Evolutionary conservation across 2,888 invertebrate species (phyloP).

Genomic region (Phorcus lineatus): DNA sequence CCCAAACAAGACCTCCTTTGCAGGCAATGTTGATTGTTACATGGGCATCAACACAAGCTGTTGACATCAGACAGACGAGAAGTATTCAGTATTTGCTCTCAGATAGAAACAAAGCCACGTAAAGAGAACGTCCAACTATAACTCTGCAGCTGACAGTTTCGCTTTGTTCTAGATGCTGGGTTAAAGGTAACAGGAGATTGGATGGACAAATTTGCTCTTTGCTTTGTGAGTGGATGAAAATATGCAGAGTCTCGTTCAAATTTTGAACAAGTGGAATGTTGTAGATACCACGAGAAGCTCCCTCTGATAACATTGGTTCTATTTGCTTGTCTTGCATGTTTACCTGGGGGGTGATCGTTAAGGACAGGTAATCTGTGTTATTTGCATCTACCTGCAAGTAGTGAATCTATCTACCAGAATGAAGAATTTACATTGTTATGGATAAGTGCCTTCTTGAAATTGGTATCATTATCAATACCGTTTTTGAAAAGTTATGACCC

Average conservation of each 20-base stretch:
- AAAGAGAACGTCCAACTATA: background rate
- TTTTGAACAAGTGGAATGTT: conserved; percentile 10
- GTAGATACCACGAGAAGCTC: background rate
- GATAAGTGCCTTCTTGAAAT: too few relatives aligned
- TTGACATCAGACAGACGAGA: background rate
- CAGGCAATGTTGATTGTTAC: background rate
- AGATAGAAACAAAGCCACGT: background rate
- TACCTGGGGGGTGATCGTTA: too few relatives aligned
- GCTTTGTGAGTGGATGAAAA: background rate
- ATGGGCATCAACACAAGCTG: background rate
- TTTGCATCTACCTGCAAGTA: too few relatives aligned
- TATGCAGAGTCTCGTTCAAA: background rate
- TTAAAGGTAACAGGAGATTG: background rate
- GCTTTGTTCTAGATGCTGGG: background rate
- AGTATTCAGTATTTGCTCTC: background rate
- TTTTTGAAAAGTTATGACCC: too few relatives aligned
- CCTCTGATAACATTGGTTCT: too few relatives aligned
- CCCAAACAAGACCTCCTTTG: background rate
- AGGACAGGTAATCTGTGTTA: too few relatives aligned
- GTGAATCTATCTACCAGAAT: too few relatives aligned
- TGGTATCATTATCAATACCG: too few relatives aligned
- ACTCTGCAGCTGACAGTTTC: background rate
- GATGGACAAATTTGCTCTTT: background rate
- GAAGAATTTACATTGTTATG: too few relatives aligned
- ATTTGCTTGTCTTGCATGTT: background rate